Evolutionary conservation across 2,888 invertebrate genomes (phyloP), one percentile per base, ranked within the genome.

Genomic region (Laspeyria flexula): DNA sequence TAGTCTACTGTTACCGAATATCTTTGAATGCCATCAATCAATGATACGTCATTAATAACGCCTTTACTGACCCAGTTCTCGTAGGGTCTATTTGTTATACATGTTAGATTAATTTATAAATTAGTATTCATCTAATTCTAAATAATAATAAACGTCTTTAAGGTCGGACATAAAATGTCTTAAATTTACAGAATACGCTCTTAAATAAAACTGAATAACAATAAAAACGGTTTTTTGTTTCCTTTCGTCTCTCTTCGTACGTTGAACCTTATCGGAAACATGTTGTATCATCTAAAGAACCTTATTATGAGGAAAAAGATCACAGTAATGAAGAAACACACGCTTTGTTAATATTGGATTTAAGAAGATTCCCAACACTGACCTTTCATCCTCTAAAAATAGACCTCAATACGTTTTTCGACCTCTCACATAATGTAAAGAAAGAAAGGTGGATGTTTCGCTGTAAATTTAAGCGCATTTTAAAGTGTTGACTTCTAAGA

Each of bases 21-120:
- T 54, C 43, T 51, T 52, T 48, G 47, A 41, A 45, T 40, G 38
- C 41, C 52, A 65, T 67, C 46, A 65, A 67, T 67, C 60, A 67
- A 30, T 23, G 27, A 30, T 30, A 12, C 27, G 41, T 51, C 55
- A 68, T 68, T 64, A 65, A 46, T n/a, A n/a, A n/a, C n/a, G 42
- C 37, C 21, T 42, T 35, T 16, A 29, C 12, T 23, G 45, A 18
- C 29, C 9, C 12, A 4, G 5, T 27, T 27, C 12, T 27, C 3
- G 35, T 35, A 3, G 3, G 5, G 18, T 18, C 18, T 18, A 5
- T 18, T 18, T 18, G 5, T 18, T 18, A 18, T 18, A 18, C 18
- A 5, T 18, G 25, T 25, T 25, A 25, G 7, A 7, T 25, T 6
- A 18, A n/a, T n/a, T n/a, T n/a, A n/a, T n/a, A n/a, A n/a, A n/a